Base-by-base conservation (phyloP, 2,797 vertebrate species). In the Enteromius viviparus region DNA sequence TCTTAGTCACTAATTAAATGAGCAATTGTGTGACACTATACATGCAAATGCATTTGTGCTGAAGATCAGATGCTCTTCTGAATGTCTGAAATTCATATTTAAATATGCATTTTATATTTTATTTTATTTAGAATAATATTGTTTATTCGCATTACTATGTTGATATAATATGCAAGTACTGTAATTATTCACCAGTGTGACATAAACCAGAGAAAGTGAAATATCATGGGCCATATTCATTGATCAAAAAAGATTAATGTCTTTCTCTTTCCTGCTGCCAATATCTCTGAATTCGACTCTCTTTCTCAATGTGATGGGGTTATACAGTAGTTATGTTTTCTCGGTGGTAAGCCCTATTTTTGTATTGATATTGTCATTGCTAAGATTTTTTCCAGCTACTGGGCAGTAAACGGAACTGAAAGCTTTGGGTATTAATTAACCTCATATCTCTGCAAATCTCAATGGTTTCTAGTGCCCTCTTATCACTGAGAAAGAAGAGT, bases 361-460 rank as follows among this genome's bases (percentile, higher is more conserved):
- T 29, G 60, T 3, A 29, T 29, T 62, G 60, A 62, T 64, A 32
- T 64, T 32, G 60, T 32, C 60, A 32, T 15, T 62, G 60, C 60
- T 62, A 62, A 62, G 60, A 62, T 62, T 62, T 62, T 64, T 64
- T 64, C 60, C 26, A 17, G 60, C 26, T 6, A 17, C 26, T 64
- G 91, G 85, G 90, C 87, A 91, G 92, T 91, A 94, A 94, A 93
- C 89, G 85, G 87, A 85, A 86, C 87, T 90, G 90, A 92, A 91
- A 89, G 85, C 86, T 84, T 19, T 53, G 7, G 90, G 93, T 94
- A 94, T 89, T 93, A 82, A 95, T 95, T 93, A 90, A 94, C 92
- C 40, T 78, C 76, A 51, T 83, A 87, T 89, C 92, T 92, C 90
- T 89, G 86, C 72, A 89, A 87, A 93, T 92, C 91, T 90, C 80